Evolutionary conservation across 2,113 vertebrate species (phyloP), one percentile per base, ranked within the genome.

Genomic region (Chionomys nivalis): DNA sequence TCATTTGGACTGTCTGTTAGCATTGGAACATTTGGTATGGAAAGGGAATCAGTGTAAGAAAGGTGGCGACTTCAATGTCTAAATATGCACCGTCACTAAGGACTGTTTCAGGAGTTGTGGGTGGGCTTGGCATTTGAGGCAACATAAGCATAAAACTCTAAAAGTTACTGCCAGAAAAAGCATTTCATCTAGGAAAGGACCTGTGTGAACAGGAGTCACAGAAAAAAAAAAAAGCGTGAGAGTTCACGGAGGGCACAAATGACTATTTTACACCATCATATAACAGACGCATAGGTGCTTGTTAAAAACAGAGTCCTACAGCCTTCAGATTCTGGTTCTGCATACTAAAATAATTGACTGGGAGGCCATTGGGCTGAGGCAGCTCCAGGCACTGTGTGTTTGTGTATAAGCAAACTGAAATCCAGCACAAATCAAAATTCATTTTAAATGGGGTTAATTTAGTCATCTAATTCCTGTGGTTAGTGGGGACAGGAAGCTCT

Each of bases 1-100:
- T 49, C 55, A 23, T 19, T 73, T 94, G 58, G 28, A 63, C 26
- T 78, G 39, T 86, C 68, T 90, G 16, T 87, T 24, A 61, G 24
- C 88, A 90, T 2, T 68, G 28, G 81, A 94, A 79, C 23, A 44
- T 96, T 96, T 94, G 49, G n/a, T 95, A 77, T 52, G 52, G 78
- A 89, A 79, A 93, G 88, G 86, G 44, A 97, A 95, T 83, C 9
- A 36, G 33, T 61, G 9, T 86, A 73, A 87, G 49, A 91, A 91
- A 94, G 78, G 70, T 33, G 79, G 26, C 85, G 23, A 88, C 44
- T 81, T 93, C 91, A 55, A 63, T 94, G 49, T 39, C 26, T 94
- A 90, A 97, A 77, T 95, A 73, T 63, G 75, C 65, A 77, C 58
- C 81, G 33, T 89, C 95, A 89, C 28, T 78, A 42, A 47, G 58